A percentile compares a stretch with the other conserved stretches of the same genome.
phyloP scores from a whole-genome alignment of 2,888 invertebrate species.

The Pristionchus arcanus region DNA sequence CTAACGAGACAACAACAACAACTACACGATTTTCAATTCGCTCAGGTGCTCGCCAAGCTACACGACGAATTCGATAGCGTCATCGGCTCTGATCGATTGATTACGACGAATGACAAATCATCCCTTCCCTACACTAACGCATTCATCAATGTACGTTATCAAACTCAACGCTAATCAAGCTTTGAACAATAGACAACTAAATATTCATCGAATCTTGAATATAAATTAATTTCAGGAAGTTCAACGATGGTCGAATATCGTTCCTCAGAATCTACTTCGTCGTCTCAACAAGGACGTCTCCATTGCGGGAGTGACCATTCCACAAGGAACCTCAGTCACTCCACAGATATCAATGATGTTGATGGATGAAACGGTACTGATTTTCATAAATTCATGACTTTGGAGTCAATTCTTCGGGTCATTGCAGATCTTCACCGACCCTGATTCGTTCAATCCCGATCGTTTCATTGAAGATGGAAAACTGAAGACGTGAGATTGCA shows the following conservation, averaged over 20 bases:
- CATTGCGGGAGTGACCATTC: conserved; percentile 55
- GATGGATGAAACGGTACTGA: conserved; percentile 58
- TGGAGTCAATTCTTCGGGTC: background rate
- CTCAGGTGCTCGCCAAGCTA: conserved; percentile 58
- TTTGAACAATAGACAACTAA: too few species aligned
- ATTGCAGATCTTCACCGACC: conserved; percentile 60
- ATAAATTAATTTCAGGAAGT: conserved; percentile 58
- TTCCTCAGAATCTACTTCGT: conserved; percentile 62
- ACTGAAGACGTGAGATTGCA: conserved; percentile 4
- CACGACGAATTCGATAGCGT: conserved; percentile 62
- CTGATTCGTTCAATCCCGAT: conserved; percentile 58
- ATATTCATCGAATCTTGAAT: too few species aligned
- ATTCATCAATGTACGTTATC: conserved; percentile 60
- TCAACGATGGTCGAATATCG: conserved; percentile 63
- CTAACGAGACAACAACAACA: too few species aligned
- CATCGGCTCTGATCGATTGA: conserved; percentile 60
- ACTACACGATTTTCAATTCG: background rate
- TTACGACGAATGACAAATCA: conserved; percentile 59
- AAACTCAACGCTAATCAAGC: too few species aligned
- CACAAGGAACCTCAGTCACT: conserved; percentile 58
- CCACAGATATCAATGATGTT: conserved; percentile 65
- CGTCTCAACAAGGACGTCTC: conserved; percentile 45
- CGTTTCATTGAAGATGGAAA: conserved; percentile 59
- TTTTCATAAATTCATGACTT: background rate
- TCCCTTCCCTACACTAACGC: conserved; percentile 62